Base-by-base conservation (phyloP, 2,888 invertebrate species). In the Meta bourneti region DNA sequence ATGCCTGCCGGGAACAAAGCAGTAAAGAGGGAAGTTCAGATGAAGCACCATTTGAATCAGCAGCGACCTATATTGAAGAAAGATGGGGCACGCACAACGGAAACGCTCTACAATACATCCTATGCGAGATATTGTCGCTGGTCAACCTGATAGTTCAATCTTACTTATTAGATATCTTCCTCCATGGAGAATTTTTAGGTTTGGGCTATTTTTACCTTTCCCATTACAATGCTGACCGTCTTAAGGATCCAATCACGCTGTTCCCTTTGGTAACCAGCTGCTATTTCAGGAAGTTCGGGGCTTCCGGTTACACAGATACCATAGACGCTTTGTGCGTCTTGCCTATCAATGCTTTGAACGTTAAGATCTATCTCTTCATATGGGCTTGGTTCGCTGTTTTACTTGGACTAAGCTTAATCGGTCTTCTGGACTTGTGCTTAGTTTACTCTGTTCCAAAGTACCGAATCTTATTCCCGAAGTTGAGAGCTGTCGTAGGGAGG, bases 21-120 rank as follows among this genome's bases (percentile, higher is more conserved):
- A 8, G 7, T 61, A 61, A 98, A 95, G 96, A 98, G 94, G 98
- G 98, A 96, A 98, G 98, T 96, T 96, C 98, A 95, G 97, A 97
- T 97, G 98, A 98, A 96, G 98, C 98, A 0, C 20, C 69, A 13
- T 83, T 88, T n/a, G 89, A 89, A 19, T 77, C 77, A 7, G 97
- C 98, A 95, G 96, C 98, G 94, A 98, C 98, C 96, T 98, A 98
- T 96, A 96, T 98, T 95, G 97, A 97, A 97, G 98, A 98, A 96
- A 98, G 98, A 96, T 96, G 98, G 95, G 96, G 97, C 94, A 97
- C 97, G 0, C 77, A 82, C 52, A 70, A 16, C 0, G 34, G 9
- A 7, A 83, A 89, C 78, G 89, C 75, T 11, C 11, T 86, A 8
- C 69, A 79, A 16, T 93, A 90, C 69, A 20, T 92, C 19, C 9